Evolutionary conservation across 2,888 invertebrate genomes (phyloP).

Genomic region (Campoletis raptor): DNA sequence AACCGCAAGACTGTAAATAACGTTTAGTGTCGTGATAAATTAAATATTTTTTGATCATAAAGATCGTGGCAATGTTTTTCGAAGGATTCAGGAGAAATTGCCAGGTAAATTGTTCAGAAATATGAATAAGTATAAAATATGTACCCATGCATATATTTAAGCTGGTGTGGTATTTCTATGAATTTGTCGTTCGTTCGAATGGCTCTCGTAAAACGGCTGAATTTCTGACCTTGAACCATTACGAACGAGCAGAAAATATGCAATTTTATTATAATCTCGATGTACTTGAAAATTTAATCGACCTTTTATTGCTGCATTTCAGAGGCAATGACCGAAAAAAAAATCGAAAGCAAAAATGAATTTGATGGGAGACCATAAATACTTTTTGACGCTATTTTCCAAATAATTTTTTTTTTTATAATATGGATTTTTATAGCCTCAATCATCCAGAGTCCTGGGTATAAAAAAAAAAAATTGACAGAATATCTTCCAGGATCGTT

Average conservation of each 20-base stretch:
- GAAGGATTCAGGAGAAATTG: background rate
- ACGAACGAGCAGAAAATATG: background rate
- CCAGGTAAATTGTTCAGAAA: background rate
- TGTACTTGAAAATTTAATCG: background rate
- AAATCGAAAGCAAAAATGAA: background rate
- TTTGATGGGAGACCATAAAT: background rate
- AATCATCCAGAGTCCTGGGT: background rate
- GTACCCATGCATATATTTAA: background rate
- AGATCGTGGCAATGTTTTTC: background rate
- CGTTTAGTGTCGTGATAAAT: background rate
- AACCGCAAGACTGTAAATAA: background rate
- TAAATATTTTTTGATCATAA: background rate
- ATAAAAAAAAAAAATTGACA: background rate
- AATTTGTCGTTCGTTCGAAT: slow-evolving; percentile 29
- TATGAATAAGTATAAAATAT: background rate
- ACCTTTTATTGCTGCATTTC: background rate
- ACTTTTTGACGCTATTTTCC: background rate
- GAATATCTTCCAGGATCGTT: background rate
- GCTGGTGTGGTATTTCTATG: background rate
- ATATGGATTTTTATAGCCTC: background rate
- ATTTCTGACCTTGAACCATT: slow-evolving; percentile 39
- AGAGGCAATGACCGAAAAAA: background rate
- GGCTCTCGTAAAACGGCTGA: slow-evolving; percentile 31
- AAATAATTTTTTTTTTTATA: background rate
- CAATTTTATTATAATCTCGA: background rate